phyloP scores from a whole-genome alignment of 2,888 invertebrate species.

The Thumatha senex region DNA sequence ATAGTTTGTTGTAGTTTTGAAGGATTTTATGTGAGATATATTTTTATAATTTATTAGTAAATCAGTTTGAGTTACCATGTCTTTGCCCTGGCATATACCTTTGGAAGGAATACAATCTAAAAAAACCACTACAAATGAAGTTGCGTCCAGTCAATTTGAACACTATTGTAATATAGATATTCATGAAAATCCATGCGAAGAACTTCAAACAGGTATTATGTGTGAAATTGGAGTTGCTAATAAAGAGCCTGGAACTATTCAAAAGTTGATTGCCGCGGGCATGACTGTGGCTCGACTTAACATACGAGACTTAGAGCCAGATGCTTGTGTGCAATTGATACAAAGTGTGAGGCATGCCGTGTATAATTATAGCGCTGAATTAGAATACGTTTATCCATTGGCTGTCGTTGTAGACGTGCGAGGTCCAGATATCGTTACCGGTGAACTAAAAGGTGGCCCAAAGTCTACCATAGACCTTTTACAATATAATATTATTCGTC shows the following conservation, averaged over 20 bases:
- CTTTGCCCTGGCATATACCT: conserved; percentile 75
- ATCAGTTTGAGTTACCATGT: conserved; percentile 40
- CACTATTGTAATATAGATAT: conserved; percentile 65
- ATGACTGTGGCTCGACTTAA: conserved; percentile 76
- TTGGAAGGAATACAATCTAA: conserved; percentile 55
- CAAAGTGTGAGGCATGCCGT: conserved; percentile 76
- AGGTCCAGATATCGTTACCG: conserved; percentile 70
- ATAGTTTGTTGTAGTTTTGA: too few relatives aligned
- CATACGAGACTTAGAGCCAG: conserved; percentile 68
- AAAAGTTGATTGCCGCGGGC: conserved; percentile 71
- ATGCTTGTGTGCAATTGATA: conserved; percentile 68
- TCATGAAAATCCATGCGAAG: conserved; percentile 67
- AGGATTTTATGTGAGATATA: too few relatives aligned
- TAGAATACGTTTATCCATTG: conserved; percentile 76
- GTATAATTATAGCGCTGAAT: conserved; percentile 73
- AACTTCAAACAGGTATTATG: conserved; percentile 73
- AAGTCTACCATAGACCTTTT: conserved; percentile 59
- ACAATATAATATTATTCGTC: conserved; percentile 61
- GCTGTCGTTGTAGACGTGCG: conserved; percentile 70
- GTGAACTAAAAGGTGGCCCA: conserved; percentile 69
- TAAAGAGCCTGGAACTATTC: conserved; percentile 65
- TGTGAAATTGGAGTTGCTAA: conserved; percentile 71
- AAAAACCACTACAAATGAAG: conserved; percentile 36
- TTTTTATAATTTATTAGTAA: too few relatives aligned
- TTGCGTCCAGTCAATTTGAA: conserved; percentile 51